Percentiles rank a stretch among this genome's conserved stretches.
Evolutionary conservation across 2,113 vertebrate genomes (phyloP).

Genomic region (Ploceus nigricollis): DNA sequence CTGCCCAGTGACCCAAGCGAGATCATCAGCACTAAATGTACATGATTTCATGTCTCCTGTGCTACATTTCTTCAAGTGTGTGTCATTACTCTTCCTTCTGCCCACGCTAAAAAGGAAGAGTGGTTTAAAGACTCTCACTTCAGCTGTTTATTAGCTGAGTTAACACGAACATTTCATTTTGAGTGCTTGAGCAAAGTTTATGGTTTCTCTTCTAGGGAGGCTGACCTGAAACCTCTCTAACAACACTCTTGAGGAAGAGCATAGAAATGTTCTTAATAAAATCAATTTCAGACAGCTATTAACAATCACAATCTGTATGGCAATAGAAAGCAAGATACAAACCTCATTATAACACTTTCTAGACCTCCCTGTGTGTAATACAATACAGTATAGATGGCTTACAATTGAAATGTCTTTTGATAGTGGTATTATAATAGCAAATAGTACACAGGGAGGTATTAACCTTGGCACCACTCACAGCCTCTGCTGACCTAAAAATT

Average conservation of each 20-base stretch:
- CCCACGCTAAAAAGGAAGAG: neutral
- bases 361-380: neutral
- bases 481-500: neutral
- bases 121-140: conserved; percentile 37
- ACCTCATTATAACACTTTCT: neutral
- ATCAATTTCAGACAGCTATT: neutral
- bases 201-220: neutral
- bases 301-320: neutral
- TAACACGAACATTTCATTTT: conserved; percentile 33
- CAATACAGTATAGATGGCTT: neutral
- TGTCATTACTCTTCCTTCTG: neutral
- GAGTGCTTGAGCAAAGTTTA: conserved; percentile 16
- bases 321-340: neutral
- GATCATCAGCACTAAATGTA: neutral
- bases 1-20: neutral
- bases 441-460: neutral
- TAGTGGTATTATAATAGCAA: neutral
- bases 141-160: conserved; percentile 41
- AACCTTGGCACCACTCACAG: neutral
- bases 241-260: neutral
- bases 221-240: conserved; percentile 25
- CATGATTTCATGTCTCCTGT: conserved; percentile 14
- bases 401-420: neutral
- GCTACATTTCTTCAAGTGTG: conserved; percentile 15
- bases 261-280: neutral